Evolutionary conservation across 2,888 invertebrate genomes (phyloP), one percentile per base, ranked within the genome.

Genomic region (Fragum whitleyi): DNA sequence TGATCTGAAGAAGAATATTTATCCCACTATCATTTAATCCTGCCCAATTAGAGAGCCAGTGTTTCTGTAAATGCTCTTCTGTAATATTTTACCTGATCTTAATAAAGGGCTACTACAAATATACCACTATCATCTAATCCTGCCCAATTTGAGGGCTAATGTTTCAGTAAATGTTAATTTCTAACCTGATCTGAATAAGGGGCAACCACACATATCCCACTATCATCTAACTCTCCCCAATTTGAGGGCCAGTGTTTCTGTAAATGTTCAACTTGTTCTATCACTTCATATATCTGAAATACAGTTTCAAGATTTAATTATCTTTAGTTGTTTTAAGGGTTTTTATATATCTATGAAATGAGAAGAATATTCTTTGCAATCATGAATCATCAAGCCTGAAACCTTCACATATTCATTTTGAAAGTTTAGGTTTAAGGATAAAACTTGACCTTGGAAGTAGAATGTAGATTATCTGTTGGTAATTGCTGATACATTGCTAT

Each of bases 1-100:
- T 97, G 97, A 94, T 97, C 97, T 0, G 96, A 95, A 93, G 97
- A 97, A 0, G 97, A 97, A 0, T 97, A 96, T 93, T 97, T 80
- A 97, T 97, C 78, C 96, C 96, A 81, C 96, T 96, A 88, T 97
- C 97, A 86, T 93, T 92, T 86, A 96, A 96, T 70, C 96, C 95
- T 83, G 96, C 96, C 68, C 97, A 97, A 1, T 96, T 95, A 1
- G 95, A 93, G 0, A 97, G 97, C 97, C 97, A 97, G 59, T 95
- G 95, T 71, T 95, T 95, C 78, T 96, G 95, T 81, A 97, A 93
- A 88, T 97, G 96, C 7, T 96, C 19, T 97, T 96, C 0, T 97
- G 97, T 95, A 95, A 0, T 97, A 96, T 23, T 9, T 36, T 6
- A 47, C 47, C 95, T 97, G 97, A 94, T 97, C 97, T 0, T 96